Evolutionary conservation across 2,888 invertebrate genomes (phyloP).

Genomic region (Syritta pipiens): DNA sequence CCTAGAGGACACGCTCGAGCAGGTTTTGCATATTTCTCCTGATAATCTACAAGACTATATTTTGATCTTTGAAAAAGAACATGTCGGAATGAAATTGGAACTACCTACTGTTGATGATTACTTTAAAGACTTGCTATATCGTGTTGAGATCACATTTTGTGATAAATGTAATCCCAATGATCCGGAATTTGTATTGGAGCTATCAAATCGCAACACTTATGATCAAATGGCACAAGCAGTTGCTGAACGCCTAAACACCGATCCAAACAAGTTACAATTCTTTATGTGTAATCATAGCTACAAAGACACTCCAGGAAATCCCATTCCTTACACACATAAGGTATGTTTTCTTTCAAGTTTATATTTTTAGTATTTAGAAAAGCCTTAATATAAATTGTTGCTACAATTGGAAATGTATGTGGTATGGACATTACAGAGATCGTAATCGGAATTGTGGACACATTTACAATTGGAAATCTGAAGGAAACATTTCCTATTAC

Average conservation of each 20-base stretch:
- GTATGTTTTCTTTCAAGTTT: conserved; percentile 70
- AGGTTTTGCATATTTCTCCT: conserved; percentile 81
- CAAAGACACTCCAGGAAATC: conserved; percentile 77
- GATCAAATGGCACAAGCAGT: conserved; percentile 97
- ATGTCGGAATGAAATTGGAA: conserved; percentile 88
- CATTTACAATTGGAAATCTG: too few relatives aligned
- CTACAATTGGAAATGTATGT: too few relatives aligned
- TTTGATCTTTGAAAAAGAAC: conserved; percentile 96
- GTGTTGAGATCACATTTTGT: conserved; percentile 96
- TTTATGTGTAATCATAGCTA: conserved; percentile 92
- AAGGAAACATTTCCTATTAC: too few relatives aligned
- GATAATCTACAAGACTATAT: conserved; percentile 98
- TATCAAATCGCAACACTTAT: conserved; percentile 95
- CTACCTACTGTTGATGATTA: conserved; percentile 96
- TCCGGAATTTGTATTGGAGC: conserved; percentile 89
- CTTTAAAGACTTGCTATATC: conserved; percentile 92
- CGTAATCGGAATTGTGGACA: too few relatives aligned
- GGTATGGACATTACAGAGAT: too few relatives aligned
- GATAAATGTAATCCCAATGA: conserved; percentile 97
- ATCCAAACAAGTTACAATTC: conserved; percentile 97
- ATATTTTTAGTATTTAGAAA: neutral
- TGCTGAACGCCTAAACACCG: conserved; percentile 93
- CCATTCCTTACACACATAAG: conserved; percentile 77
- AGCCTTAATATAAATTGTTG: too few relatives aligned
- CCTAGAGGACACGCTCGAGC: conserved; percentile 88